Conservation (phyloP, 2,113 vertebrate species). For the Takifugu bimaculatus region DNA sequence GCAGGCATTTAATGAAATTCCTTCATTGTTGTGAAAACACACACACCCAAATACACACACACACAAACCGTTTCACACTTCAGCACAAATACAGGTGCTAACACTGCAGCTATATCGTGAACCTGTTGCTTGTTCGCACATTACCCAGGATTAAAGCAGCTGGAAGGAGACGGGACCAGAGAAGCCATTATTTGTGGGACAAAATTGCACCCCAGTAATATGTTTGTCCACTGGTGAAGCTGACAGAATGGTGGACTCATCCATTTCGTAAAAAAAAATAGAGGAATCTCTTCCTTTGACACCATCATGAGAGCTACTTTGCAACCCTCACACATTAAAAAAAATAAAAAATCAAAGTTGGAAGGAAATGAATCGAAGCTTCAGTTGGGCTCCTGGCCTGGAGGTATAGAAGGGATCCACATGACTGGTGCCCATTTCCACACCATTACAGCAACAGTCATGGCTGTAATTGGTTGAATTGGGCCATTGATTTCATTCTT, state of each 20-base stretch:
- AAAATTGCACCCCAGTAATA: conserved; percentile 55
- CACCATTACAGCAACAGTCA: conserved; percentile 69
- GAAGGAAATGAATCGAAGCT: conserved; percentile 57
- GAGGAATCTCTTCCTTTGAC: conserved; percentile 37
- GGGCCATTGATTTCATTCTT: conserved; percentile 61
- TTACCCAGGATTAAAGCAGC: conserved; percentile 70
- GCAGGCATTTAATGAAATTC: conserved; percentile 66
- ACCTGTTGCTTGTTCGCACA: conserved; percentile 68
- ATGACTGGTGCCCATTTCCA: conserved; percentile 69
- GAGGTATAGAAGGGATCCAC: conserved; percentile 62
- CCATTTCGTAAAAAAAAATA: conserved; percentile 30
- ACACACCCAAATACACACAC: conserved; percentile 18
- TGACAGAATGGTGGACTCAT: conserved; percentile 45
- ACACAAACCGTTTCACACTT: conserved; percentile 43
- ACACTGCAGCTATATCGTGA: conserved; percentile 55
- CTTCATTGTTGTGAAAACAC: conserved; percentile 76
- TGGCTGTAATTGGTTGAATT: conserved; percentile 65
- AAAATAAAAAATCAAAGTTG: conserved; percentile 46
- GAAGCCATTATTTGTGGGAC: conserved; percentile 60
- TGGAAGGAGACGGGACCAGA: conserved; percentile 33
- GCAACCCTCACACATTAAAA: conserved; percentile 42
- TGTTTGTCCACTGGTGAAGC: conserved; percentile 56
- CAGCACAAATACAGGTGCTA: conserved; percentile 45
- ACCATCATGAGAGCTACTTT: conserved; percentile 64
- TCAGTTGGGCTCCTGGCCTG: conserved; percentile 58